Evolutionary conservation across 2,888 invertebrate genomes (phyloP).

Genomic region (Hypselothyrea guttata): DNA sequence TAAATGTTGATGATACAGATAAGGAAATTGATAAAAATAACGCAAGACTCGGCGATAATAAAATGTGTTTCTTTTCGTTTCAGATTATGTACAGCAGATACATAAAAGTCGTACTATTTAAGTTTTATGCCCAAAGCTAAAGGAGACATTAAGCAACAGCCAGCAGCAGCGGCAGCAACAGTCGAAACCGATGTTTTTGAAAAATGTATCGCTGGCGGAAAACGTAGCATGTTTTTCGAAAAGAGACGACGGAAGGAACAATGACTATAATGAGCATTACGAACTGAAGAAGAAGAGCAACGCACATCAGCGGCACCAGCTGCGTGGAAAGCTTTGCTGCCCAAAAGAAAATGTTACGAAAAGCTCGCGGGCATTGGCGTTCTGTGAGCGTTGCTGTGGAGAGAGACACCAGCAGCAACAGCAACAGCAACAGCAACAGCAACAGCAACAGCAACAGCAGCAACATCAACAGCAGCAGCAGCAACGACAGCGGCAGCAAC

Average conservation of each 20-base stretch:
- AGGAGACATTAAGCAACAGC: constrained; percentile 15
- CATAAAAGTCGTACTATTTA: not conserved
- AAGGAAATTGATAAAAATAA: too few species aligned
- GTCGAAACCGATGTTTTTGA: constrained; percentile 31
- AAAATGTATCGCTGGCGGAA: constrained; percentile 28
- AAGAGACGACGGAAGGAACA: constrained; percentile 16
- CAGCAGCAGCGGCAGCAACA: constrained; percentile 1
- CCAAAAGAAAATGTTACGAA: constrained; percentile 44
- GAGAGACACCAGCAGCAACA: constrained; percentile 48
- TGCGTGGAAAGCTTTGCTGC: constrained; percentile 39
- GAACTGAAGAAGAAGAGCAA: constrained; percentile 41
- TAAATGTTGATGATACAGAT: too few species aligned
- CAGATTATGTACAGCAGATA: not conserved
- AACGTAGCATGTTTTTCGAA: constrained; percentile 13
- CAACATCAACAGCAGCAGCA: constrained; percentile 27
- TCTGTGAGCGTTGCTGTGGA: constrained; percentile 78
- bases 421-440: constrained; percentile 24
- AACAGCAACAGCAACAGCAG: constrained; percentile 25
- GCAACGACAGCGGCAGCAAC: constrained; percentile 29
- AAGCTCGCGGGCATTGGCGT: constrained; percentile 66
- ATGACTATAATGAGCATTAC: constrained; percentile 34
- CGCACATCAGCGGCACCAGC: constrained; percentile 3
- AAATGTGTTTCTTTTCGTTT: too few species aligned
- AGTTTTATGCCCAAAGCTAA: too few species aligned
- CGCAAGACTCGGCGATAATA: too few species aligned